Base-by-base conservation (phyloP, 2,888 invertebrate genomes). In the Prosapia bicincta region DNA sequence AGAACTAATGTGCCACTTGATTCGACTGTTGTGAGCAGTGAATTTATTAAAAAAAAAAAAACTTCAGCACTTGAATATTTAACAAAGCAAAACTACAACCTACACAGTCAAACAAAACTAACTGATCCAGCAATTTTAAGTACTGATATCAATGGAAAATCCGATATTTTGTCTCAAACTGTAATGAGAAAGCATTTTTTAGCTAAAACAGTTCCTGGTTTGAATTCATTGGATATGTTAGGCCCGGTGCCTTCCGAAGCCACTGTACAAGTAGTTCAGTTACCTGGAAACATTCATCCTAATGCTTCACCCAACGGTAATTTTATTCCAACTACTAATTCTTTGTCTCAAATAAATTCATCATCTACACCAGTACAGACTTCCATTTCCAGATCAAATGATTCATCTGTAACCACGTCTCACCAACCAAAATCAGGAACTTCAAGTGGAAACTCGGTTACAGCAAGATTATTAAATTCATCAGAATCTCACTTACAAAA, bases 181-280 rank as follows among this genome's bases (percentile, higher is more conserved):
- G 20, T n/a, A 20, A 54, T 20, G 20, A 54, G 54, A 20, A 54
- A 83, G 25, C 84, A 84, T 70, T 84, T 85, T 54, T 80, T 88
- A 26, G 84, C 87, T 24, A 86, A 86, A 71, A 86, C 86, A 76
- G 85, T 89, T 1, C 89, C 89, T 28, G 90, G 90, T 13, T 83
- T 90, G 78, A 87, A 88, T 78, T 87, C 88, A 69, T 84, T 88
- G 68, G 89, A 90, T 78, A 89, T 89, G 85, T 87, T 92, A 78
- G 85, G 87, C 54, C 90, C 91, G 0, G 83, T 84, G 10, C 81
- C 84, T 15, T 83, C 85, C 77, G 85, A 81, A 83, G 86, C 82
- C 7, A 85, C 87, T 7, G 88, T 90, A 0, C 88, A 90, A 82
- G 88, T 90, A 0, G 90, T 90, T 0, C 90, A 90, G 82, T 86